Evolutionary conservation across 2,888 invertebrate genomes (phyloP).

Genomic region (Bugulina stolonifera): DNA sequence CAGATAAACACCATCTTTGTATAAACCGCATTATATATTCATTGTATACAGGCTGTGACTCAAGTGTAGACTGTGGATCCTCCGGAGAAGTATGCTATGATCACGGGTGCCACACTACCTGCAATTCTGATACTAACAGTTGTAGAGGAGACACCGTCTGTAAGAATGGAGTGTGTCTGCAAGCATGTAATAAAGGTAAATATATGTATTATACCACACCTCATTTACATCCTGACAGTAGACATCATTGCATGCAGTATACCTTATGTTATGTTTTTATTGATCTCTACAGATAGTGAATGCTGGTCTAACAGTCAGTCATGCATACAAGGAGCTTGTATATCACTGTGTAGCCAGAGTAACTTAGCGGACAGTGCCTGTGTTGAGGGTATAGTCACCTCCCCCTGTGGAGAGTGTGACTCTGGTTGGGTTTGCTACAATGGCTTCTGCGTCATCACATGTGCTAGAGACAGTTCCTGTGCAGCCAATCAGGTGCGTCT

Average conservation of each 20-base stretch:
- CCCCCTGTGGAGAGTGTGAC: neutral
- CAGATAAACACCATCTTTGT: too few relatives aligned
- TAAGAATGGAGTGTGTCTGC: constrained; percentile 13
- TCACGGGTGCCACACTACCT: neutral
- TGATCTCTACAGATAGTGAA: neutral
- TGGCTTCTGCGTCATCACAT: neutral
- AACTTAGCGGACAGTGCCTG: neutral
- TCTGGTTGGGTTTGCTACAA: neutral
- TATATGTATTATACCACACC: too few relatives aligned
- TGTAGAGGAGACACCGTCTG: neutral
- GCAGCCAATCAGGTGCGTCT: constrained; percentile 16
- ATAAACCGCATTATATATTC: too few relatives aligned
- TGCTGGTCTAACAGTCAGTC: constrained; percentile 6
- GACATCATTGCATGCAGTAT: too few relatives aligned
- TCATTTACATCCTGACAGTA: too few relatives aligned
- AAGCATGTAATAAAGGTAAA: constrained; percentile 1
- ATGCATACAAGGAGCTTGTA: neutral
- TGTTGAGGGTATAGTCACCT: constrained; percentile 2
- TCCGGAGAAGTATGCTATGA: neutral
- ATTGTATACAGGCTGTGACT: neutral
- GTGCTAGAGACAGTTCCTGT: neutral
- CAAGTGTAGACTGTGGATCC: neutral
- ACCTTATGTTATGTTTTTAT: too few relatives aligned
- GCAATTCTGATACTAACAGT: neutral
- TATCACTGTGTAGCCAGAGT: neutral